A percentile compares a stretch with the other conserved stretches of the same genome.
Conservation (phyloP, 2,113 vertebrate genomes). For the Toxotes jaculatrix region DNA sequence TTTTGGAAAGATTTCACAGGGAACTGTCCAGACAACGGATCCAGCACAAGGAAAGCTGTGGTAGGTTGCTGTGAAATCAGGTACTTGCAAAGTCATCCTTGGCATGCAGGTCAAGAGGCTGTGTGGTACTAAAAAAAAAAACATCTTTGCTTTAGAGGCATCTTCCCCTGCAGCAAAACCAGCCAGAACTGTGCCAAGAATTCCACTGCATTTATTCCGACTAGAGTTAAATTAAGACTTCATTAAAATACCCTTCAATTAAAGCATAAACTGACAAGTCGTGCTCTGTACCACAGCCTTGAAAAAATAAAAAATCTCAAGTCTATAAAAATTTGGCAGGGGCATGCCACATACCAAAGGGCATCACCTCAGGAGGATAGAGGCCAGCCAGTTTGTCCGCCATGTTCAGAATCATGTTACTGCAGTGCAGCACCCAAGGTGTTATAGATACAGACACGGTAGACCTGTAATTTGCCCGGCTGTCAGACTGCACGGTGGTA, state of each 20-base stretch:
- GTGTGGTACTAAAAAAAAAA: slow-evolving; percentile 23
- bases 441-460: slow-evolving; percentile 72
- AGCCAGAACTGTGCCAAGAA: slow-evolving; percentile 46
- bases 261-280: slow-evolving; percentile 54
- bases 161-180: slow-evolving; percentile 24
- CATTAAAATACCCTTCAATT: slow-evolving; percentile 69
- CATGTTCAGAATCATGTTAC: slow-evolving; percentile 49
- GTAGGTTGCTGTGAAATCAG: slow-evolving; percentile 27
- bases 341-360: slow-evolving; percentile 71
- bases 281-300: slow-evolving; percentile 17
- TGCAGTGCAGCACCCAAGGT: slow-evolving; percentile 64
- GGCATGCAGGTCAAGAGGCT: slow-evolving; percentile 56
- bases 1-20: slow-evolving; percentile 39
- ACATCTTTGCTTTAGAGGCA: slow-evolving; percentile 25
- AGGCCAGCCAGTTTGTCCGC: slow-evolving; percentile 40
- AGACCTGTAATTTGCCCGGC: slow-evolving; percentile 80
- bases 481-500: slow-evolving; percentile 75
- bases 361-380: slow-evolving; percentile 64
- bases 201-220: slow-evolving; percentile 38
- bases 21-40: slow-evolving; percentile 30
- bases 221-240: slow-evolving; percentile 55
- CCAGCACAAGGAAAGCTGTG: slow-evolving; percentile 6
- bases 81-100: slow-evolving; percentile 66
- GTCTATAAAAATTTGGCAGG: slow-evolving; percentile 55
- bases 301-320: slow-evolving; percentile 12